Evolutionary conservation across 2,888 invertebrate genomes (phyloP).

Genomic region (Salticus scenicus): DNA sequence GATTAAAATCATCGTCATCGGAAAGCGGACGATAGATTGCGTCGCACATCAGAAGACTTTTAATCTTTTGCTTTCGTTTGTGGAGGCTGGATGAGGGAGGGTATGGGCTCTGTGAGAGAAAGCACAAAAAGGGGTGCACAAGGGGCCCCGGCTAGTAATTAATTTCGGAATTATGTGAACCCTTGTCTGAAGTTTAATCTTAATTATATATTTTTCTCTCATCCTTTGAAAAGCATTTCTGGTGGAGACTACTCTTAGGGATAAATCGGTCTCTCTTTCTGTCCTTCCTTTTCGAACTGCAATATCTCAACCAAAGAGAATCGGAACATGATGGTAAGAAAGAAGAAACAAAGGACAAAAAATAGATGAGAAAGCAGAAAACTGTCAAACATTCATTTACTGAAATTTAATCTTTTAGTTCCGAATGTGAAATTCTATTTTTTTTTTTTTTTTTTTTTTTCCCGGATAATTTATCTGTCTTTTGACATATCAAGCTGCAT

Average conservation of each 20-base stretch:
- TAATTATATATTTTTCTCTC: conserved; percentile 66
- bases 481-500: background rate
- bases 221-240: conserved; percentile 29
- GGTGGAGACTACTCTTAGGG: conserved; percentile 19
- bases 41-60: conserved; percentile 48
- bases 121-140: conserved; percentile 9
- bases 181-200: conserved; percentile 65
- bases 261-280: conserved; percentile 59
- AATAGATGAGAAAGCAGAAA: conserved; percentile 32
- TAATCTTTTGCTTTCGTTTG: conserved; percentile 52
- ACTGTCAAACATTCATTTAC: too few species aligned
- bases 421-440: conserved; percentile 37
- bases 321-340: background rate
- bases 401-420: conserved; percentile 58
- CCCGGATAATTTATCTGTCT: background rate
- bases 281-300: background rate
- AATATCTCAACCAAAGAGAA: background rate
- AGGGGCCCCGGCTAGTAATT: conserved; percentile 48
- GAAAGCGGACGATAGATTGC: conserved; percentile 21
- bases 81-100: background rate
- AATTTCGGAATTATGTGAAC: conserved; percentile 67
- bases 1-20: conserved; percentile 68
- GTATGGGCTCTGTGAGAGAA: conserved; percentile 6
- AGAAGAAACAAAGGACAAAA: conserved; percentile 31
- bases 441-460: background rate